Evolutionary conservation across 2,888 invertebrate species (phyloP).

Genomic region (Tyria jacobaeae): DNA sequence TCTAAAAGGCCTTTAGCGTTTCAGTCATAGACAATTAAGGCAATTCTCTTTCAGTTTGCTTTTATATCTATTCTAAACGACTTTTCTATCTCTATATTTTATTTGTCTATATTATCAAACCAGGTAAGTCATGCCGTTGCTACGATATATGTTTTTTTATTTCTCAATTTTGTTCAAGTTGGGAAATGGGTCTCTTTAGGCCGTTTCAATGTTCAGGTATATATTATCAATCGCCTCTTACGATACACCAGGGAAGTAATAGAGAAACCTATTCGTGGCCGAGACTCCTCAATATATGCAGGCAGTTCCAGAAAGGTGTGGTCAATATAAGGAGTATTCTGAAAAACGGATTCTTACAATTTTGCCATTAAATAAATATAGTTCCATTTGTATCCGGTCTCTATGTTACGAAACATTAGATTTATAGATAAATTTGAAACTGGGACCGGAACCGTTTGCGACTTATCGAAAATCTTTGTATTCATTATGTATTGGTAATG

Average conservation of each 20-base stretch:
- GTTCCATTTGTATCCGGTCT: no score
- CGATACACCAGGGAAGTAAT: conserved; percentile 26
- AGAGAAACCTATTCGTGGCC: conserved; percentile 18
- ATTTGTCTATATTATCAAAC: not conserved
- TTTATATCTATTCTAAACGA: not conserved
- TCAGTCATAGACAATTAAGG: not conserved
- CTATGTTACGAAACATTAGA: no score
- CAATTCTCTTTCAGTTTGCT: not conserved
- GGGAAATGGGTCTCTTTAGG: conserved; percentile 2
- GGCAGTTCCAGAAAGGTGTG: not conserved
- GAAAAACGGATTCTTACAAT: no score
- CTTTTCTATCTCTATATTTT: no score
- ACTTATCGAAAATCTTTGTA: no score
- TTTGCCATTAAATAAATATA: no score
- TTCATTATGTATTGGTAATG: no score
- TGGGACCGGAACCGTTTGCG: no score
- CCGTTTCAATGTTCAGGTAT: conserved; percentile 6
- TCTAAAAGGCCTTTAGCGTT: not conserved
- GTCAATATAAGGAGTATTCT: not conserved
- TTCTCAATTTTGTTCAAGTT: no score
- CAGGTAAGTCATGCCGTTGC: not conserved
- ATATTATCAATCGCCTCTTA: conserved; percentile 19
- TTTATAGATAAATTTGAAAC: no score
- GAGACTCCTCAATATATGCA: conserved; percentile 6
- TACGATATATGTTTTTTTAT: no score